Evolutionary conservation across 30 jellyfish, hydroid and myxozoan species (phyloP), one percentile per base, ranked within the genome.

Genomic region (Hydra vulgaris): DNA sequence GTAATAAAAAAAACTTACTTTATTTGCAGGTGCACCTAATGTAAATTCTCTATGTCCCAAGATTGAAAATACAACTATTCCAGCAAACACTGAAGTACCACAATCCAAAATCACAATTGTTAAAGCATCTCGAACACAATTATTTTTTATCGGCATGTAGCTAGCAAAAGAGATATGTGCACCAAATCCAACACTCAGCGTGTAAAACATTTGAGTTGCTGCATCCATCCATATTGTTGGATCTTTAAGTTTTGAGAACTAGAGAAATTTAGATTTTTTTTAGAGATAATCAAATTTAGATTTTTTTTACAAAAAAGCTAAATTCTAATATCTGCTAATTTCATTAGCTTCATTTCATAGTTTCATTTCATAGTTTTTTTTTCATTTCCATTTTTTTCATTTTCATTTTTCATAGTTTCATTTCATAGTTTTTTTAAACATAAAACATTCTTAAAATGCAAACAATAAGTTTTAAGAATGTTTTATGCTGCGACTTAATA

Each of bases 221-320:
- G 97, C 97, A 79, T 91, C 97, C 95, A 84, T 86, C 97, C 97
- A 91, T 53, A 91, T 91, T 70, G 84, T 90, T 0, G 97, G 95
- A 18, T 91, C 96, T 78, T 66, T 74, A 79, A 91, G 69, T 78
- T 72, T 71, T 1, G 66, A 0, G 71, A 81, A 91, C 97, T 91
- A 84, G 20, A 82, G 52, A 71, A 61, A 84, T 12, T 21, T 16
- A n/a, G 18, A 61, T 18, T 21, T n/a, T n/a, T n/a, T n/a, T n/a
- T n/a, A n/a, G n/a, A n/a, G n/a, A n/a, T n/a, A n/a, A n/a, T n/a
- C 71, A 56, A 56, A 56, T 16, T 56, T 16, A 56, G 71, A n/a
- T 17, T 16, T 16, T 56, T 56, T 19, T 56, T 56, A 56, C 17
- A n/a, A 56, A 56, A n/a, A 56, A 56, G 17, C n/a, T 56, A 56